Conservation (phyloP, 2,888 invertebrate genomes). For the Apamea anceps region DNA sequence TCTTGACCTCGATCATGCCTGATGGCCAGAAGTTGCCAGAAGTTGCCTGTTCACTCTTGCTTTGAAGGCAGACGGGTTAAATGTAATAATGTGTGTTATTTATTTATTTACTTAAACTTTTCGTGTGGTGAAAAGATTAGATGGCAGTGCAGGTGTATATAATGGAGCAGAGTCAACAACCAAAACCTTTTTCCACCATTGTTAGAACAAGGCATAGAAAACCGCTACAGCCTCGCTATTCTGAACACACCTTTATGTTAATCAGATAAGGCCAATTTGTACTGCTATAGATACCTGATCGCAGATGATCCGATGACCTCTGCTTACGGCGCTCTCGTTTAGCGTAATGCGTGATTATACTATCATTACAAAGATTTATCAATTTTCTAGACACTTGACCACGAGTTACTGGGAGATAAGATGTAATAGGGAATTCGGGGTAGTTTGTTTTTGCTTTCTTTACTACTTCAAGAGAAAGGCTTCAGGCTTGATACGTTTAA, state of each 20-base stretch:
- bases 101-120: no score
- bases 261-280: conserved; percentile 69
- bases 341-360: conserved; percentile 48
- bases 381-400: conserved; percentile 49
- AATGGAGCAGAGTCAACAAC: neutral
- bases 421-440: neutral
- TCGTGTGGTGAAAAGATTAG: no score
- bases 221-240: conserved; percentile 9
- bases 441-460: conserved; percentile 11
- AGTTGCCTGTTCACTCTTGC: no score
- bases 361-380: conserved; percentile 55
- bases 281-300: conserved; percentile 60
- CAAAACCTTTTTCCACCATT: neutral
- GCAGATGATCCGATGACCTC: conserved; percentile 60
- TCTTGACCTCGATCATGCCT: no score
- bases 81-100: no score
- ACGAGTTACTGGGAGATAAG: conserved; percentile 31
- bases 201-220: neutral
- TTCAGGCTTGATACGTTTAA: neutral
- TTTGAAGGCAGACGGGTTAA: no score
- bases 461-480: neutral
- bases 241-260: conserved; percentile 35
- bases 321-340: conserved; percentile 51
- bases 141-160: no score
- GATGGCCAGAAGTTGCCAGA: no score